These are phyloP conservation scores for Pachymerium ferrugineum DNA, from an alignment of 2,888 invertebrate genomes.

Conservation along the genomic window DNA sequence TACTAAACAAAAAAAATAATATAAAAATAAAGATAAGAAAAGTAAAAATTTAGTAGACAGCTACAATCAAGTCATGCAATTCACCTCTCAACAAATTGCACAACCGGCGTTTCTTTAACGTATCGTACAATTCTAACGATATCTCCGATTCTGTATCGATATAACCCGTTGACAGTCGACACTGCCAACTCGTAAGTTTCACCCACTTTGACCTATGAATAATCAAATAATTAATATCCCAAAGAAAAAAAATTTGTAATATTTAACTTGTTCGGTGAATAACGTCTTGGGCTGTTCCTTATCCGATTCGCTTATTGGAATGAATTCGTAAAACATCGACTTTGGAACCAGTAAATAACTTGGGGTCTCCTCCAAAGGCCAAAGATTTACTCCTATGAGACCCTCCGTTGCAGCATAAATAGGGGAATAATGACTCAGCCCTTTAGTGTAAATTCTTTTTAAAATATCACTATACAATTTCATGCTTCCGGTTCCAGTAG, in stretches of 20 bases:
- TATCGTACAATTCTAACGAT: constrained; percentile 44
- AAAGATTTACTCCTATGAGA: constrained; percentile 40
- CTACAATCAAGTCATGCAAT: background rate
- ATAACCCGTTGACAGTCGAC: constrained; percentile 44
- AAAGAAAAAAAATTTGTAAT: background rate
- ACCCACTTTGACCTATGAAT: constrained; percentile 42
- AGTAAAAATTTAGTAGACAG: constrained; percentile 35
- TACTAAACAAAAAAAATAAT: background rate
- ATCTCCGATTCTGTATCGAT: constrained; percentile 46
- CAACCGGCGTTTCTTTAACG: constrained; percentile 44
- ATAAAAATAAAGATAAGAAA: too few relatives aligned
- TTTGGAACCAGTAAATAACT: constrained; percentile 43
- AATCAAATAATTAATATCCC: background rate
- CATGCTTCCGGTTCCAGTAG: constrained; percentile 42
- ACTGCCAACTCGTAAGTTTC: constrained; percentile 44
- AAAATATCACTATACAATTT: constrained; percentile 41
- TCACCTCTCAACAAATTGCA: constrained; percentile 47
- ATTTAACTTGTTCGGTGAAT: constrained; percentile 28
- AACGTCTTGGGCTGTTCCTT: constrained; percentile 29
- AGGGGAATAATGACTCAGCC: constrained; percentile 44
- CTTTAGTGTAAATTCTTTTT: constrained; percentile 36
- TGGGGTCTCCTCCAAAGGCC: constrained; percentile 31
- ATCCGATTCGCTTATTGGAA: constrained; percentile 41
- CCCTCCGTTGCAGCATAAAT: constrained; percentile 47
- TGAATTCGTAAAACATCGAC: constrained; percentile 46